A percentile compares a stretch with the other conserved stretches of the same genome.
Conservation (phyloP, 2,888 invertebrate genomes). For the Noctua janthina region DNA sequence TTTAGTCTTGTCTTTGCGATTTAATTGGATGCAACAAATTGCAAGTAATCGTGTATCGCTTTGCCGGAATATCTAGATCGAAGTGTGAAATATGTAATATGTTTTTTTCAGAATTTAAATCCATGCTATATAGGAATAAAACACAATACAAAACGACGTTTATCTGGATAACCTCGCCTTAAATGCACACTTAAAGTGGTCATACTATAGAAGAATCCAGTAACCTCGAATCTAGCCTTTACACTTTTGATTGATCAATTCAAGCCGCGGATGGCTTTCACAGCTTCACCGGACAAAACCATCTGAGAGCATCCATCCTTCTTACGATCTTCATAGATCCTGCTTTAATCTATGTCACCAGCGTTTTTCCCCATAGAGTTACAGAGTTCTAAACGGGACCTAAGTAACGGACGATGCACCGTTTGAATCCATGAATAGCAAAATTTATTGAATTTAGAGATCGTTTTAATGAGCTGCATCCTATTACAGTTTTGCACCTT, state of each 20-base stretch:
- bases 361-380: slow-evolving; percentile 31
- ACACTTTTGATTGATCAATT: slow-evolving; percentile 7
- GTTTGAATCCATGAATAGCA: slow-evolving; percentile 62
- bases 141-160: too few relatives aligned
- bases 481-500: slow-evolving; percentile 48
- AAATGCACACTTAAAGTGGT: too few relatives aligned
- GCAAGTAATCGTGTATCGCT: too few relatives aligned
- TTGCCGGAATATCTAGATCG: too few relatives aligned
- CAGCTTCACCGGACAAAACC: slow-evolving; percentile 8
- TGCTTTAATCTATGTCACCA: slow-evolving; percentile 30
- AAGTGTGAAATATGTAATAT: too few relatives aligned
- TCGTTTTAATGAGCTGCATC: slow-evolving; percentile 58
- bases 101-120: too few relatives aligned
- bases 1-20: too few relatives aligned
- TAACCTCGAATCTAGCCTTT: too few relatives aligned
- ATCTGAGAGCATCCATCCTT: slow-evolving; percentile 7
- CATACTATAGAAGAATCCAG: too few relatives aligned
- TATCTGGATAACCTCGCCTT: too few relatives aligned
- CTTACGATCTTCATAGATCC: slow-evolving; percentile 33
- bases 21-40: too few relatives aligned
- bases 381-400: slow-evolving; percentile 40
- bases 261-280: slow-evolving; percentile 1
- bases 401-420: slow-evolving; percentile 53
- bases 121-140: too few relatives aligned
- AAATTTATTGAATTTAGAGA: slow-evolving; percentile 61